Base-by-base conservation (phyloP, 2,113 vertebrate genomes). In the Aviceda subcristata region DNA sequence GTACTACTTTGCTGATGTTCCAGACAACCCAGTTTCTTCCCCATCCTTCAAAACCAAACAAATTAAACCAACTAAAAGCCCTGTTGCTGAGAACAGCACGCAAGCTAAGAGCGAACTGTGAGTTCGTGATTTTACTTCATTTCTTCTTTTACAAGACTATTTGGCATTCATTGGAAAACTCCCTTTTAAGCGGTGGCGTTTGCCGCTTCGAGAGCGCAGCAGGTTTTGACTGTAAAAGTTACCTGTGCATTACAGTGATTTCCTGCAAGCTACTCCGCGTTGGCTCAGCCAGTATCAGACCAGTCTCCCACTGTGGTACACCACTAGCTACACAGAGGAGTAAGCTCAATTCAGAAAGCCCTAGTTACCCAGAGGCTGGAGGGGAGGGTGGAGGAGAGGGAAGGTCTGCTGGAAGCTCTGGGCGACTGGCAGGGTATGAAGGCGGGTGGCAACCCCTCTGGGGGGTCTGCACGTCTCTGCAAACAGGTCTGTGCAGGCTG, bases 401-500 rank as follows among this genome's bases (percentile, higher is more conserved):
- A 76, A 64, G 91, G 53, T 71, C n/a, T 91, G 64, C 81, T 97
- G 90, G 60, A 88, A 92, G 10, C 87, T 60, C 48, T 23, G 69
- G 82, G 92, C 7, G 1, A 22, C 66, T 74, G 95, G 91, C 82
- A 91, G 92, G 62, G 24, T 51, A 10, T 23, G 60, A 53, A 63
- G 93, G 92, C 2, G 4, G 45, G 78, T n/a, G 82, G 66, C 85
- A 56, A 1, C 60, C 63, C 63, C 71, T 90, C 53, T 18, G 5
- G 14, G 71, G 78, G 45, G 12, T 53, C 45, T 72, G 1, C 51
- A 45, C 3, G 4, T 73, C 72, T 43, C 81, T 72, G 75, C 67
- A 22, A 13, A 45, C 93, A 95, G 95, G 91, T 95, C 90, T n/a
- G 67, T 34, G 84, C 96, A 92, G 88, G 92, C 95, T 79, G 83